A percentile compares a stretch with the other conserved stretches of the same genome.
Conservation (phyloP, 1,140 invertebrate species). For the Caenorhabditis brenneri region DNA sequence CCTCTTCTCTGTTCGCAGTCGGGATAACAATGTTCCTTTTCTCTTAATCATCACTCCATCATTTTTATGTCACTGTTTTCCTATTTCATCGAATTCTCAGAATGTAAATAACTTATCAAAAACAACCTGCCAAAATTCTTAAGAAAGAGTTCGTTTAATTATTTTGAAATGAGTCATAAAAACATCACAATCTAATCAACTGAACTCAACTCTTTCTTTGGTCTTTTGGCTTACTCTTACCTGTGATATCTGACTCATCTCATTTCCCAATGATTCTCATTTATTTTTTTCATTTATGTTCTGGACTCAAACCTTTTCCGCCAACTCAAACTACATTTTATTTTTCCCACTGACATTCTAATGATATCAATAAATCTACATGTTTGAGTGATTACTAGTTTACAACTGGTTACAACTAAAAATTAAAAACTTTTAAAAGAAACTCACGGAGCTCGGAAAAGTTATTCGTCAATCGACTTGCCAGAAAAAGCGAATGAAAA, state of each 20-base stretch:
- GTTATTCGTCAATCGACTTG: neutral
- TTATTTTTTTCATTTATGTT: neutral
- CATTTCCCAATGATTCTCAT: neutral
- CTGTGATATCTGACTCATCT: slow-evolving; percentile 23
- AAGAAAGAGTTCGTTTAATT: neutral
- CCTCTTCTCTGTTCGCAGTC: neutral
- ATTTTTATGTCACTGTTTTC: neutral
- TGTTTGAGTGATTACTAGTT: neutral
- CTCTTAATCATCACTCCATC: slow-evolving; percentile 5
- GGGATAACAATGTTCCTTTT: neutral
- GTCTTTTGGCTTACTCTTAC: neutral
- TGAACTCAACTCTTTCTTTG: neutral
- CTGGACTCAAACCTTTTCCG: neutral
- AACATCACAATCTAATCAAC: neutral
- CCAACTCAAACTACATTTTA: neutral
- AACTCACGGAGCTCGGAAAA: neutral
- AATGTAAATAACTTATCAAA: slow-evolving; percentile 31
- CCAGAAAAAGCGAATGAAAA: too few species aligned
- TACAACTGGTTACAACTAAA: neutral
- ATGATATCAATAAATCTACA: slow-evolving; percentile 23
- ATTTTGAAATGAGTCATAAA: neutral
- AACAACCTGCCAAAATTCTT: neutral
- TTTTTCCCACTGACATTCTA: neutral
- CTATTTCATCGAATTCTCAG: neutral
- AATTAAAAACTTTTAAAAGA: neutral